A percentile compares a stretch with the other conserved stretches of the same genome.
Evolutionary conservation across 2,888 invertebrate species (phyloP).

Genomic region (Drosophila lacicola): DNA sequence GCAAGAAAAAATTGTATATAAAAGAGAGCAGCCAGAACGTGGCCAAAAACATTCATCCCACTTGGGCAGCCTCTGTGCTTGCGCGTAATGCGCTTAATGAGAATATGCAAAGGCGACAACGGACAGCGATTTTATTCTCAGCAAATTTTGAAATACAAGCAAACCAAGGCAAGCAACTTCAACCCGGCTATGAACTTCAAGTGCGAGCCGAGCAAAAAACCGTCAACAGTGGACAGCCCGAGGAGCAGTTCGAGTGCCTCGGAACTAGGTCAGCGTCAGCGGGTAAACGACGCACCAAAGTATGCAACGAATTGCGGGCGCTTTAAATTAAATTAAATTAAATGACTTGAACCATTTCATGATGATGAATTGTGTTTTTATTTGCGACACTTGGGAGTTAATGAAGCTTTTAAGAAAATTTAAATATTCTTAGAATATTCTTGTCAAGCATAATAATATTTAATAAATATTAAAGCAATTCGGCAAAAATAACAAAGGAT

Average conservation of each 20-base stretch:
- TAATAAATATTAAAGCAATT: not conserved
- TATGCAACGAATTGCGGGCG: conserved; percentile 71
- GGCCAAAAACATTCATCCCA: conserved; percentile 23
- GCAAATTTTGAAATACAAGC: conserved; percentile 67
- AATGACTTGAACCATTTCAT: conserved; percentile 57
- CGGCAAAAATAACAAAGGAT: no score
- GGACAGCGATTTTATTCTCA: conserved; percentile 63
- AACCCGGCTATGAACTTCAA: conserved; percentile 19
- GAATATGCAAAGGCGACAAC: conserved; percentile 69
- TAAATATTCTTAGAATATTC: conserved; percentile 4
- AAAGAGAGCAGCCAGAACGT: conserved; percentile 24
- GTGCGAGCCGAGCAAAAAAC: conserved; percentile 21
- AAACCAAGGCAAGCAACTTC: conserved; percentile 35
- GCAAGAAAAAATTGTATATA: conserved; percentile 3
- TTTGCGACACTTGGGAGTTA: conserved; percentile 41
- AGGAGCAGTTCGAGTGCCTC: conserved; percentile 16
- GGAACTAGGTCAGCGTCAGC: conserved; percentile 61
- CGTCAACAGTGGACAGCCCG: conserved; percentile 36
- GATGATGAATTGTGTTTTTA: conserved; percentile 55
- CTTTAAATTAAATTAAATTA: conserved; percentile 67
- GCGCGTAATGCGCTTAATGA: conserved; percentile 76
- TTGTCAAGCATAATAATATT: not conserved
- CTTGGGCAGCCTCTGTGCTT: conserved; percentile 32
- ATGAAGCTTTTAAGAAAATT: conserved; percentile 31
- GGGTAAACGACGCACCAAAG: conserved; percentile 58